A percentile compares a stretch with the other conserved stretches of the same genome.
Evolutionary conservation across 1,140 invertebrate species (phyloP).

Genomic region (Apis cerana): DNA sequence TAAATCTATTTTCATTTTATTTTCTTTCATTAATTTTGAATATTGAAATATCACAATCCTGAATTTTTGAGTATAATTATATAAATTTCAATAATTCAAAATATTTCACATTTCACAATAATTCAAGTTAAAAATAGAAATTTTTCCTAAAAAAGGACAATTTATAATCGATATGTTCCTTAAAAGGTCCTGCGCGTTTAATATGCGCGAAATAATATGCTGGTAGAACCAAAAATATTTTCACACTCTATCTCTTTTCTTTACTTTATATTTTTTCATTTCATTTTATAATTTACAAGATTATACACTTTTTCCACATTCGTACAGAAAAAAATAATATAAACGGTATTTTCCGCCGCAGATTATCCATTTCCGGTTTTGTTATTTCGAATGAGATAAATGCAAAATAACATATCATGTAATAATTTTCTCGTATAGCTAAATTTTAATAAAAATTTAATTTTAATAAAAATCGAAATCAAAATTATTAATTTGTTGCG

Average conservation of each 20-base stretch:
- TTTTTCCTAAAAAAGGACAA: not conserved
- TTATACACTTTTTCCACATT: not conserved
- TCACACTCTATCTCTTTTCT: not conserved
- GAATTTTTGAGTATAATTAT: not conserved
- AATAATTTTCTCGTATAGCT: not conserved
- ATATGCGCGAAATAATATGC: not conserved
- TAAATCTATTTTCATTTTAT: too few species aligned
- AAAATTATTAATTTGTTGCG: not conserved
- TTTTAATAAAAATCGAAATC: not conserved
- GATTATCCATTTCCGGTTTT: constrained; percentile 1
- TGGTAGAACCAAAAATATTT: not conserved
- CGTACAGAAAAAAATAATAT: not conserved
- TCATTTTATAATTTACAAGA: not conserved
- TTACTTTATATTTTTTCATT: not conserved
- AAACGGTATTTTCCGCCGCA: not conserved
- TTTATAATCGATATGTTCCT: constrained; percentile 27
- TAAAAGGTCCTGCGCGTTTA: not conserved
- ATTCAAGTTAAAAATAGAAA: not conserved
- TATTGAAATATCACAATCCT: not conserved
- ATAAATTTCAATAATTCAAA: not conserved
- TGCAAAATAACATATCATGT: not conserved
- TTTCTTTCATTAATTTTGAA: too few species aligned
- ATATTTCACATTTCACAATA: too few species aligned
- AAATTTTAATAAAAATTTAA: too few species aligned
- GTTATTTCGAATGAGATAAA: constrained; percentile 19